These are phyloP conservation scores for Plutomurus gul DNA, from an alignment of 1,140 invertebrate genomes.

Conservation along the genomic window DNA sequence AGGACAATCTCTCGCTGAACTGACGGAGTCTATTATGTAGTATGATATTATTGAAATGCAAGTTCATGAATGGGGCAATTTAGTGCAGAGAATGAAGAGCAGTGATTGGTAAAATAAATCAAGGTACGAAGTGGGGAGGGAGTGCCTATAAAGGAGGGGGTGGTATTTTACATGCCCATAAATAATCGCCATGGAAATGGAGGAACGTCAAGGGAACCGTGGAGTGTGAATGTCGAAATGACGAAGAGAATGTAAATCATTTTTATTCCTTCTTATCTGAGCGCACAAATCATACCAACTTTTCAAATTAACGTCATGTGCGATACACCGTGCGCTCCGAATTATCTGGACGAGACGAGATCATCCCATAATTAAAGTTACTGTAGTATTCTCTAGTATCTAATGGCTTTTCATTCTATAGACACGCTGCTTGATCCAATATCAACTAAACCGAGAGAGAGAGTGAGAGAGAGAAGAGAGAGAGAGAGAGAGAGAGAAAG, in stretches of 20 bases:
- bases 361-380: constrained; percentile 51
- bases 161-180: constrained; percentile 47
- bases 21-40: constrained; percentile 4
- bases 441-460: not conserved
- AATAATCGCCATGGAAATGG: constrained; percentile 53
- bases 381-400: constrained; percentile 22
- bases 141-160: constrained; percentile 42
- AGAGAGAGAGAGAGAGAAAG: constrained; percentile 28
- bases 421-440: constrained; percentile 8
- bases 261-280: constrained; percentile 54
- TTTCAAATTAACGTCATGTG: constrained; percentile 54
- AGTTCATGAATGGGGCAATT: constrained; percentile 28
- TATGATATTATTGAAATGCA: constrained; percentile 25
- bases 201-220: constrained; percentile 51
- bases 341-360: constrained; percentile 52
- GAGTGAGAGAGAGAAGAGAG: not conserved
- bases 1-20: too few species aligned
- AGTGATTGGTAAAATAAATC: constrained; percentile 50
- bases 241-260: constrained; percentile 53
- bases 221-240: constrained; percentile 45
- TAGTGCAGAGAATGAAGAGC: constrained; percentile 40
- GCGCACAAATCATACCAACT: constrained; percentile 54
- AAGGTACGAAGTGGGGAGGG: constrained; percentile 48
- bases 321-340: constrained; percentile 44
- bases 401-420: constrained; percentile 31